These are phyloP conservation scores for Pterophyllum scalare DNA, from an alignment of 2,113 vertebrate genomes.

Conservation along the genomic window DNA sequence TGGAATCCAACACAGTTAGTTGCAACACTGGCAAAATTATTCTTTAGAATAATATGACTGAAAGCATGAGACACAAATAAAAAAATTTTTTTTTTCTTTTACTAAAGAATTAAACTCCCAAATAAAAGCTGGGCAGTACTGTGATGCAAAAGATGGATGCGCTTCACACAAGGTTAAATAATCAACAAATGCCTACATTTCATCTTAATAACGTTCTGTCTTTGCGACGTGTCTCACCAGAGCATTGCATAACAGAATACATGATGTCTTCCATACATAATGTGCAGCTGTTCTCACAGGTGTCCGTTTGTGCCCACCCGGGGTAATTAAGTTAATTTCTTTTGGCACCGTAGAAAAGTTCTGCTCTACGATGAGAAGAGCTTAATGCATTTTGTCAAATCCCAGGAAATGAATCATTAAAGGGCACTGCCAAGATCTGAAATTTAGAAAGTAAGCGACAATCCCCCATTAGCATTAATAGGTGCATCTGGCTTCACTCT, in stretches of 20 bases:
- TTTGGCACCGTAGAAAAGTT: conserved; percentile 5
- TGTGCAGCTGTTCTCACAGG: conserved; percentile 17
- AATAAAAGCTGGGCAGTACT: not conserved
- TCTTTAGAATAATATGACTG: rapidly evolving
- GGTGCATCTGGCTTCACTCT: not conserved
- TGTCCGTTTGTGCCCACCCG: not conserved
- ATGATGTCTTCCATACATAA: not conserved
- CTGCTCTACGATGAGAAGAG: not conserved
- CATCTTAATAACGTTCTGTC: not conserved
- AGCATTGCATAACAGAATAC: not conserved
- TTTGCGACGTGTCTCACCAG: not conserved
- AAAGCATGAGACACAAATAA: not conserved
- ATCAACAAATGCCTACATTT: not conserved
- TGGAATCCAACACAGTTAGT: not conserved
- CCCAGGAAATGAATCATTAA: conserved; percentile 20
- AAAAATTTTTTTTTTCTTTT: not conserved
- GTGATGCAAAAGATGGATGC: not conserved
- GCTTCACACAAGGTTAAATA: not conserved
- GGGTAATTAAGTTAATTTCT: conserved; percentile 33
- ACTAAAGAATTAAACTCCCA: too few species aligned
- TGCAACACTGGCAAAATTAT: not conserved
- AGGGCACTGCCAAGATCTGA: conserved; percentile 5
- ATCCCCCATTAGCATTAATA: not conserved
- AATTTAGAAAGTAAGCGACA: conserved; percentile 9
- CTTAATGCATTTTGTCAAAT: conserved; percentile 17